Conservation (phyloP, 2,888 invertebrate genomes). For the Caenorhabditis sp. region DNA sequence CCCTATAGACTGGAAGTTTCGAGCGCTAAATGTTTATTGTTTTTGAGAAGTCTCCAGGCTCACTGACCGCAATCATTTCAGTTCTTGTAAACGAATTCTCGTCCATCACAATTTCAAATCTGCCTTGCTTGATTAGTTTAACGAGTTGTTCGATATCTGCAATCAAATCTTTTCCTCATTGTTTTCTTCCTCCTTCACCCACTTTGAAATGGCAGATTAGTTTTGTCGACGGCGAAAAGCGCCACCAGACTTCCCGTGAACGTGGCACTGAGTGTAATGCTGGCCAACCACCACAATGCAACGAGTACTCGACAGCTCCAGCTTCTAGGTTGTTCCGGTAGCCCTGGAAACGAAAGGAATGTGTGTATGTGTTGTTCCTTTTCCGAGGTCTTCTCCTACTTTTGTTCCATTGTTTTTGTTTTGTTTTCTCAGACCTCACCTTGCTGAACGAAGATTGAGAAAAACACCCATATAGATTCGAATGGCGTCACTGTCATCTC, state of each 20-base stretch:
- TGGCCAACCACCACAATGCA: constrained; percentile 79
- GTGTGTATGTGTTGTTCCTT: not conserved
- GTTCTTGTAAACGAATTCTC: constrained; percentile 68
- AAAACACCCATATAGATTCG: constrained; percentile 78
- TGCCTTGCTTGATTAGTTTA: constrained; percentile 69
- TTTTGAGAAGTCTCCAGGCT: too few relatives aligned
- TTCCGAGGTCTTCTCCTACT: not conserved
- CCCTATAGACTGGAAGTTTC: constrained; percentile 65
- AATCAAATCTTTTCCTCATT: constrained; percentile 17
- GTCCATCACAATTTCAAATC: constrained; percentile 76
- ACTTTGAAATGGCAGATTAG: constrained; percentile 77
- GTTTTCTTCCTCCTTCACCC: not conserved
- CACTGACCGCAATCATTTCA: constrained; percentile 15
- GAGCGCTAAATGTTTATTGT: constrained; percentile 63
- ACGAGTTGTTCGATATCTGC: constrained; percentile 75
- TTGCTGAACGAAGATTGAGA: constrained; percentile 79
- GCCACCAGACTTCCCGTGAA: constrained; percentile 82
- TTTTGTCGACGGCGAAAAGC: constrained; percentile 79
- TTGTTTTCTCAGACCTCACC: constrained; percentile 63
- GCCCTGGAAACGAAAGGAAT: constrained; percentile 68
- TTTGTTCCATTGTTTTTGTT: not conserved
- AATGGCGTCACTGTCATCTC: constrained; percentile 73
- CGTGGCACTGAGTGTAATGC: constrained; percentile 79
- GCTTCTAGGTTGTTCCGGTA: constrained; percentile 76
- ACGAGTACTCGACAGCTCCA: constrained; percentile 80